Evolutionary conservation across 2,888 invertebrate species (phyloP), one percentile per base, ranked within the genome.

Genomic region (Lepidocyrtoides sp.): DNA sequence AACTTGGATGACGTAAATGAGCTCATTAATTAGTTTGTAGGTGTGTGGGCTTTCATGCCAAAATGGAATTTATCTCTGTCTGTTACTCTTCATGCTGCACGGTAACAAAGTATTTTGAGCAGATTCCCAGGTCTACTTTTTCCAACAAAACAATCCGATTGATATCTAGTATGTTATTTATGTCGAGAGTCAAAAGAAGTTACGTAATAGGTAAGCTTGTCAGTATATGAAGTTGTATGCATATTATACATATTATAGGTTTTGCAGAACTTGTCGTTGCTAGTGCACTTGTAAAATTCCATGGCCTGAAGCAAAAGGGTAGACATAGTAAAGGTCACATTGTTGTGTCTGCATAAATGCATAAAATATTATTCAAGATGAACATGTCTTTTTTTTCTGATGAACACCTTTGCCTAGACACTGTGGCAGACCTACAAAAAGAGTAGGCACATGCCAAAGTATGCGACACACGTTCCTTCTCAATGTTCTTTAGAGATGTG

Each of bases 241-340:
- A 20, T 20, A 7, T n/a, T 23, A 17, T 17, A n/a, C n/a, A n/a
- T n/a, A n/a, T n/a, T n/a, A n/a, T n/a, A n/a, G n/a, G n/a, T n/a
- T n/a, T n/a, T n/a, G n/a, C n/a, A n/a, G n/a, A n/a, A n/a, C n/a
- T n/a, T n/a, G n/a, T n/a, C n/a, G n/a, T 57, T 7, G 23, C n/a
- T 51, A 57, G 14, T 36, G 36, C 75, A 48, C 44, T 75, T 48
- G 75, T 75, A 48, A 75, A 75, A 75, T 75, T 75, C 75, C 75
- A 75, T 75, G 48, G 44, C 48, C 48, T 72, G 20, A 72, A 41
- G 41, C 72, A 57, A 23, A 57, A 57, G n/a, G 17, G 20, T 17
- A 57, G 20, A 8, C 57, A 57, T 2, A 23, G 17, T 54, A 54
- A 57, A 57, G 57, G 57, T 57, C 57, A 57, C n/a, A 51, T 51